These are phyloP conservation scores for Diprion similis DNA, from an alignment of 1,140 invertebrate species.

Conservation along the genomic window DNA sequence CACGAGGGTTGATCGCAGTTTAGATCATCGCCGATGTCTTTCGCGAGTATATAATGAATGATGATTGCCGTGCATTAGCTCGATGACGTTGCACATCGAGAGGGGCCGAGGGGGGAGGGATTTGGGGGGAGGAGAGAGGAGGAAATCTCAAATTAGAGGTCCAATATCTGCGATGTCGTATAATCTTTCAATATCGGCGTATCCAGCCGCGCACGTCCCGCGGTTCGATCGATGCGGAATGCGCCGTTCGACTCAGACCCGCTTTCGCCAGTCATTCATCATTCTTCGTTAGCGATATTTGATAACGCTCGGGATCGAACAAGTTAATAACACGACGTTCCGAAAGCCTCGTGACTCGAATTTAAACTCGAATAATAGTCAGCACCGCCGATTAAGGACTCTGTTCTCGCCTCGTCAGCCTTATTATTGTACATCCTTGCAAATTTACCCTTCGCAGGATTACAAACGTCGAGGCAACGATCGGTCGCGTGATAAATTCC, in stretches of 20 bases:
- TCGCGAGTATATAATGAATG: not conserved
- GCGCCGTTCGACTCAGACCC: not conserved
- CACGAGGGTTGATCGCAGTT: not conserved
- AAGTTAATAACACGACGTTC: not conserved
- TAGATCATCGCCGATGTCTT: not conserved
- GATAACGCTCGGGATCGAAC: not conserved
- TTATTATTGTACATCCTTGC: too few relatives aligned
- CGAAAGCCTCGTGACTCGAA: not conserved
- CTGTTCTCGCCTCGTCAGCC: too few relatives aligned
- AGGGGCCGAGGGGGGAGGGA: too few relatives aligned
- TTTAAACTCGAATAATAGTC: too few relatives aligned
- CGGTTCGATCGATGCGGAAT: not conserved
- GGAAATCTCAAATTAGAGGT: conserved; percentile 5
- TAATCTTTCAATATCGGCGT: conserved; percentile 5
- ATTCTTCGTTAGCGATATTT: conserved; percentile 3
- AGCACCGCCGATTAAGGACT: too few relatives aligned
- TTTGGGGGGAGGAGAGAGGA: too few relatives aligned
- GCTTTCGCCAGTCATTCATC: not conserved
- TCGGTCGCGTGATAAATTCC: too few relatives aligned
- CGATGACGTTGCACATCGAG: too few relatives aligned
- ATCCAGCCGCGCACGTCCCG: not conserved
- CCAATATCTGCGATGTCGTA: not conserved
- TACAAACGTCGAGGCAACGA: too few relatives aligned
- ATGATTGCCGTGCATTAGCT: too few relatives aligned
- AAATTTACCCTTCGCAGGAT: too few relatives aligned